Evolutionary conservation across 2,113 vertebrate species (phyloP), one percentile per base, ranked within the genome.

Genomic region (Aldabrachelys gigantea): DNA sequence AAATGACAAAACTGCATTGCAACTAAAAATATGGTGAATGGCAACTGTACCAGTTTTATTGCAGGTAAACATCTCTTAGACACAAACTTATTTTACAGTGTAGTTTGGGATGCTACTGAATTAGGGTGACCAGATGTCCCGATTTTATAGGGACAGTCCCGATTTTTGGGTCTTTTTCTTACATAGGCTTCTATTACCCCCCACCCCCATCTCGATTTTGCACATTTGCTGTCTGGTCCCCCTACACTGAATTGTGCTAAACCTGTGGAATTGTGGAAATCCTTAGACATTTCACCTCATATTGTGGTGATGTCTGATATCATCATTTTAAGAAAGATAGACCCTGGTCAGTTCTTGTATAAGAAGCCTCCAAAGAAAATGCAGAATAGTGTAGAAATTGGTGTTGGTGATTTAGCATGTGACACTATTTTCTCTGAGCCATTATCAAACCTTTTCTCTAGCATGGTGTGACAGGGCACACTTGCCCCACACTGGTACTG

Each of bases 331-430:
- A 85, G 59, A 16, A 44, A 83, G 24, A 49, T 6, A 80, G 59
- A 85, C 3, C 3, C 24, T 62, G 31, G 10, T 76, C 50, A 79
- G 21, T 75, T 89, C 21, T 79, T 88, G 13, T 22, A 44, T 82
- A 88, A 86, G 3, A 65, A 65, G 10, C 7, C 16, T 85, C 19
- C 10, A 83, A 57, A n/a, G 62, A 91, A 96, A 92, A 86, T 75
- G 5, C 44, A 65, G 75, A 38, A 0, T 52, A 86, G 12, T 4
- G 62, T 21, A 25, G 29, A 10, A 92, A 62, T 24, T 25, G 16
- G 21, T 95, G 27, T 2, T 85, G 12, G 52, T 86, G 38, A 88
- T 88, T 84, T 84, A 62, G 54, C 11, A 78, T 53, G 14, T 53
- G 12, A 47, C 80, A 41, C 62, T 89, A 50, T 78, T 79, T 65